These are phyloP conservation scores for Eulemur mongoz DNA, from an alignment of 2,797 vertebrate genomes.

Conservation along the genomic window DNA sequence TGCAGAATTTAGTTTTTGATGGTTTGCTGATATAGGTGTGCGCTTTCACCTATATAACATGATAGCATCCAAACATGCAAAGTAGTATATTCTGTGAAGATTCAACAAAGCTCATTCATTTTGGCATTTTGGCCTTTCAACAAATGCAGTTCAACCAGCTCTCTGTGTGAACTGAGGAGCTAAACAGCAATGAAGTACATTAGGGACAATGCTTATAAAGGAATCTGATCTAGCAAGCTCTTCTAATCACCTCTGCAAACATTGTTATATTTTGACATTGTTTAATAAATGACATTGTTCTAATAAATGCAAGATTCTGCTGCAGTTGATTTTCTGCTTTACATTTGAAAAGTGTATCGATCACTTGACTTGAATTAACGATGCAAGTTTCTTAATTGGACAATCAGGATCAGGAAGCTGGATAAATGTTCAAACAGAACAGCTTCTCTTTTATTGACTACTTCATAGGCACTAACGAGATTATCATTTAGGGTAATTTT, in stretches of 20 bases:
- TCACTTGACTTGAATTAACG: conserved; percentile 71
- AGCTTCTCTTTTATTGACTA: conserved; percentile 74
- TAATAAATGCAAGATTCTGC: conserved; percentile 67
- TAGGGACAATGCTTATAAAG: conserved; percentile 26
- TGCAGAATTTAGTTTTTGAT: not conserved
- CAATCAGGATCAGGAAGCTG: conserved; percentile 66
- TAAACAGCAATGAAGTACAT: not conserved
- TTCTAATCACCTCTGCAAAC: conserved; percentile 64
- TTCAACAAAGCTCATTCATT: not conserved
- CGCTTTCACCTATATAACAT: not conserved
- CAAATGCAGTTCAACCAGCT: not conserved
- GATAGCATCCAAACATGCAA: not conserved
- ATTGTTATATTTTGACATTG: conserved; percentile 54
- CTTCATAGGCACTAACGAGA: conserved; percentile 77
- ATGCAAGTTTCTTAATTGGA: conserved; percentile 72
- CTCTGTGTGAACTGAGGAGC: not conserved
- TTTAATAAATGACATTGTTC: not conserved
- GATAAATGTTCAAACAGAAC: conserved; percentile 64
- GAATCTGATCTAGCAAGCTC: conserved; percentile 23
- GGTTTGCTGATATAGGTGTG: conserved; percentile 26
- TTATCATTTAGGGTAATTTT: conserved; percentile 80
- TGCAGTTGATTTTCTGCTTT: conserved; percentile 64
- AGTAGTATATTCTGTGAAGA: not conserved
- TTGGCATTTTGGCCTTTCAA: not conserved
- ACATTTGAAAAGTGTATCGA: conserved; percentile 77